Evolutionary conservation across 2,888 invertebrate genomes (phyloP).

Genomic region (Punctoribates punctum): DNA sequence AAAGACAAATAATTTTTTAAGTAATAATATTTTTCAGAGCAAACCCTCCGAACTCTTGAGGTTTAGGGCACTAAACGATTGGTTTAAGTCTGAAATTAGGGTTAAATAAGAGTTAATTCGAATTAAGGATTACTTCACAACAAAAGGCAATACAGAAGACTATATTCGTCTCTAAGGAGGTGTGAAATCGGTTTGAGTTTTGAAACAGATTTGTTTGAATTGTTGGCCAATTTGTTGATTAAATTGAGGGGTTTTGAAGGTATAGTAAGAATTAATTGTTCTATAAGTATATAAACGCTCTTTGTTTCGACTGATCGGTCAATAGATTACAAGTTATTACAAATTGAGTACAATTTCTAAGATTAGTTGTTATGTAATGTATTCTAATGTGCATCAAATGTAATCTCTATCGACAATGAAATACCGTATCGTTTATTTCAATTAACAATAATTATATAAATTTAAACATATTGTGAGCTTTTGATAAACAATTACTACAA

Average conservation of each 20-base stretch:
- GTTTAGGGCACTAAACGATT: no score
- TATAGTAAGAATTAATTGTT: neutral
- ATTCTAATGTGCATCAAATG: constrained; percentile 19
- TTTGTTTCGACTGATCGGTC: constrained; percentile 4
- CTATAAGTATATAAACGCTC: neutral
- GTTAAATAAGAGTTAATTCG: no score
- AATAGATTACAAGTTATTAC: neutral
- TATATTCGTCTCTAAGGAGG: no score
- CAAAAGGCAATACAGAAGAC: no score
- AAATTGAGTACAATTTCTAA: constrained; percentile 22
- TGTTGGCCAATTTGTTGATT: neutral
- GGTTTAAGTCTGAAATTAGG: no score
- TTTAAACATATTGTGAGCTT: constrained; percentile 22
- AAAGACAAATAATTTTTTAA: neutral
- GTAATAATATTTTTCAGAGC: neutral
- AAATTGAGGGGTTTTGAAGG: constrained; percentile 18
- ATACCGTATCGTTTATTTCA: constrained; percentile 5
- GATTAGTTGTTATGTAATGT: constrained; percentile 2
- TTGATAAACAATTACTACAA: constrained; percentile 24
- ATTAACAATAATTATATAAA: constrained; percentile 30
- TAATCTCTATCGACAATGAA: constrained; percentile 22
- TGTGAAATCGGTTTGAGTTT: no score
- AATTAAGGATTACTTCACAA: no score
- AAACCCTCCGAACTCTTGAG: no score
- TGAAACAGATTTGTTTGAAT: neutral